These are phyloP conservation scores for Drosophila repleta DNA, from an alignment of 1,140 invertebrate species.

Conservation along the genomic window DNA sequence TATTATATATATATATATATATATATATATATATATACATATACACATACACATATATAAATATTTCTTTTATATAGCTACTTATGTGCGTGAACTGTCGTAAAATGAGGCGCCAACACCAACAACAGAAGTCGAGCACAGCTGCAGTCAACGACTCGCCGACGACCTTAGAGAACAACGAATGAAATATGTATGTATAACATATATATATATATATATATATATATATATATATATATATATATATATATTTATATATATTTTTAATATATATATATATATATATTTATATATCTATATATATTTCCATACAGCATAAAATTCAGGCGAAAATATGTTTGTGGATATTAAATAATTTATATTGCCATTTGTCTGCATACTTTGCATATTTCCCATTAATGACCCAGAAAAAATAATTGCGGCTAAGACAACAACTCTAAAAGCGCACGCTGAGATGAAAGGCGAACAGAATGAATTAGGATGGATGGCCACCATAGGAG, in stretches of 20 bases:
- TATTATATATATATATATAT: slow-evolving; percentile 16
- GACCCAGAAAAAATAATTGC: slow-evolving; percentile 66
- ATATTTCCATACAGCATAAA: slow-evolving; percentile 49
- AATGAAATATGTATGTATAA: slow-evolving; percentile 1
- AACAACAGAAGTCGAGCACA: slow-evolving; percentile 34
- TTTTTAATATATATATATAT: slow-evolving; percentile 3
- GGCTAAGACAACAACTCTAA: slow-evolving; percentile 34
- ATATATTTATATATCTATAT: background rate
- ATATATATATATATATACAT: slow-evolving; percentile 26
- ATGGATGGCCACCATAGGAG: slow-evolving; percentile 47
- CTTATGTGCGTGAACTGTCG: slow-evolving; percentile 53
- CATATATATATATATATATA: background rate
- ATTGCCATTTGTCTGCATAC: slow-evolving; percentile 72
- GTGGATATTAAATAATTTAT: slow-evolving; percentile 74
- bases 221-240: background rate
- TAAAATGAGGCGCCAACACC: slow-evolving; percentile 65
- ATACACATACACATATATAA: slow-evolving; percentile 19
- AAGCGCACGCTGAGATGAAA: slow-evolving; percentile 51
- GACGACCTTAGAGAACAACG: slow-evolving; percentile 50
- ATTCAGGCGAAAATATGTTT: slow-evolving; percentile 52
- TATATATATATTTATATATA: slow-evolving; percentile 20
- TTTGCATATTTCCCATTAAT: slow-evolving; percentile 70
- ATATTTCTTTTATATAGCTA: slow-evolving; percentile 28
- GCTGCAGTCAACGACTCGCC: slow-evolving; percentile 66
- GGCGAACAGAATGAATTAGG: slow-evolving; percentile 57